These are phyloP conservation scores for Dendrocincla tyrannina DNA, from an alignment of 2,797 vertebrate species.

Conservation along the genomic window DNA sequence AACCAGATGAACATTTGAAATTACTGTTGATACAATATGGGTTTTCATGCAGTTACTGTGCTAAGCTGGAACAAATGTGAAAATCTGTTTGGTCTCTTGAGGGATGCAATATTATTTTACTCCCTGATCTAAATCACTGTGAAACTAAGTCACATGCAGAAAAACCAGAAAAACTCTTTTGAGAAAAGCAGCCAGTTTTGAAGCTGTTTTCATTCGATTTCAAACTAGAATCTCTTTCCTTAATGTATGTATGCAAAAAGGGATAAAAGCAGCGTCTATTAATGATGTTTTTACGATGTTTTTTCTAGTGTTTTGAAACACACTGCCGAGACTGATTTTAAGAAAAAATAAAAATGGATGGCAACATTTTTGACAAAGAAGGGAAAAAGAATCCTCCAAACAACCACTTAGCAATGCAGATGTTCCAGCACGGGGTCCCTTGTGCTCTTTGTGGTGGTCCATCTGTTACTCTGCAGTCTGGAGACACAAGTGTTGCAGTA, in stretches of 20 bases:
- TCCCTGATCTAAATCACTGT: not conserved
- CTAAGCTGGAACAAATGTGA: not conserved
- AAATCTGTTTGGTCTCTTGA: constrained; percentile 10
- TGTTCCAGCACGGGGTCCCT: not conserved
- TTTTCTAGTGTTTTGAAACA: not conserved
- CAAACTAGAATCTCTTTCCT: not conserved
- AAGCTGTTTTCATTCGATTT: not conserved
- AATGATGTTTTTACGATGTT: not conserved
- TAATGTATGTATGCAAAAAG: not conserved
- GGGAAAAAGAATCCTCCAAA: not conserved
- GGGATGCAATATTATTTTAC: not conserved
- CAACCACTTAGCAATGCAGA: not conserved
- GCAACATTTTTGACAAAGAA: not conserved
- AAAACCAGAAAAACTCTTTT: not conserved
- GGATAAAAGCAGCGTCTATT: not conserved
- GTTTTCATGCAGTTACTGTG: not conserved
- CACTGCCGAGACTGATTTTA: not conserved
- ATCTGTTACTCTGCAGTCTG: not conserved
- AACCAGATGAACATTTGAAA: not conserved
- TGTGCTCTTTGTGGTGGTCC: not conserved
- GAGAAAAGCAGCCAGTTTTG: not conserved
- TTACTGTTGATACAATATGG: not conserved
- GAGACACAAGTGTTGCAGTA: not conserved
- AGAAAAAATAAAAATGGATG: not conserved
- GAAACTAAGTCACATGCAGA: not conserved